These are phyloP conservation scores for Enteromius anoplus DNA, from an alignment of 2,797 vertebrate species.

Conservation along the genomic window DNA sequence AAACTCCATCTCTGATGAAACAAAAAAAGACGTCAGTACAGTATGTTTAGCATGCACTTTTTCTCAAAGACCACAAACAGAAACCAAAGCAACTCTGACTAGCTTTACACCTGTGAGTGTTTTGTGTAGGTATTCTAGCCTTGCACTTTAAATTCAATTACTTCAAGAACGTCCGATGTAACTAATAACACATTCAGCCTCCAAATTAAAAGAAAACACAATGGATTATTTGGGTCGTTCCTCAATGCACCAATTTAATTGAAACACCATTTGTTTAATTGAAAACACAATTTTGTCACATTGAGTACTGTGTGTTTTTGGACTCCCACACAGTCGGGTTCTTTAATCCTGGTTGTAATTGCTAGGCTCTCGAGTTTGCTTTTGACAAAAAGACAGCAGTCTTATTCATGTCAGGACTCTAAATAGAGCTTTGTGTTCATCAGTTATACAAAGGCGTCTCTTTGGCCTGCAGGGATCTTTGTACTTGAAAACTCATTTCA, in stretches of 20 bases:
- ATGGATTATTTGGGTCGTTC: not conserved
- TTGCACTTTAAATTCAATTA: not conserved
- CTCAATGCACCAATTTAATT: not conserved
- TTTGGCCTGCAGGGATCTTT: not conserved
- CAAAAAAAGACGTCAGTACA: not conserved
- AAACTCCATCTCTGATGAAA: constrained; percentile 81
- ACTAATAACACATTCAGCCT: constrained; percentile 7
- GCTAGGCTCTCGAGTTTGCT: constrained; percentile 9
- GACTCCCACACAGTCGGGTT: constrained; percentile 24
- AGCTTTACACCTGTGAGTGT: constrained; percentile 8
- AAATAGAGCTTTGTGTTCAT: constrained; percentile 11
- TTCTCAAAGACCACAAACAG: constrained; percentile 1
- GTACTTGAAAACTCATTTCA: constrained; percentile 10
- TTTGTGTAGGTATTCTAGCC: constrained; percentile 4
- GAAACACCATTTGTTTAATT: constrained; percentile 28
- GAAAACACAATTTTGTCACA: constrained; percentile 4
- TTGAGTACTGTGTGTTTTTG: constrained; percentile 12
- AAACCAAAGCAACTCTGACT: not conserved
- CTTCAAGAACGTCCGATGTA: not conserved
- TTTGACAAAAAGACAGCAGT: constrained; percentile 35
- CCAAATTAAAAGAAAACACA: not conserved
- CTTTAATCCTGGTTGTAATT: constrained; percentile 36
- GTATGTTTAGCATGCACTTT: not conserved
- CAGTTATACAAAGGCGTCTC: not conserved
- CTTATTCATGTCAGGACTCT: constrained; percentile 22